Evolutionary conservation across 2,797 vertebrate genomes (phyloP).

Genomic region (Melanotaenia nigrans): DNA sequence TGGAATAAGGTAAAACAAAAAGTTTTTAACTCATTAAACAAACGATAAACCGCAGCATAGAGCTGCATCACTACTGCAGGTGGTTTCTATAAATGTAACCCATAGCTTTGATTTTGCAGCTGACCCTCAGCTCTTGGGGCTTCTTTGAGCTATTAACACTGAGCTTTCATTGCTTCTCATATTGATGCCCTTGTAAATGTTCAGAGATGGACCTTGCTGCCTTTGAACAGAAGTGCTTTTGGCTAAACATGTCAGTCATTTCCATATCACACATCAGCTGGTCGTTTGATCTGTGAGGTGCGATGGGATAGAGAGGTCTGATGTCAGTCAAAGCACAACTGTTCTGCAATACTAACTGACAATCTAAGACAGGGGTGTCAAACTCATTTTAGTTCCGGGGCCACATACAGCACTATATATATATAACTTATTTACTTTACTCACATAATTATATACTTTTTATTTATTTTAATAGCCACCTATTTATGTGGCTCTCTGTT

Average conservation of each 20-base stretch:
- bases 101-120: constrained; percentile 44
- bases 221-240: constrained; percentile 55
- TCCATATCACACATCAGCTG: constrained; percentile 75
- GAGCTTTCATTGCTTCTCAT: constrained; percentile 40
- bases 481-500: no score
- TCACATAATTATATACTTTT: no score
- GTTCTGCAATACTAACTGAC: background rate
- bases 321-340: constrained; percentile 8
- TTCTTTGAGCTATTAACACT: constrained; percentile 48
- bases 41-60: background rate
- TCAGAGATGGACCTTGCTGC: constrained; percentile 26
- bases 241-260: constrained; percentile 57
- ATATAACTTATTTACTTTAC: no score
- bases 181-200: constrained; percentile 45
- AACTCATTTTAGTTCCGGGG: background rate
- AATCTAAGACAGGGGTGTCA: background rate
- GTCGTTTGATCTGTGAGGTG: constrained; percentile 65
- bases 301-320: constrained; percentile 17
- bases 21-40: background rate
- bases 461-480: no score
- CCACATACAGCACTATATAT: background rate
- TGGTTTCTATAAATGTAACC: constrained; percentile 8
- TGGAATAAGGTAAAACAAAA: background rate
- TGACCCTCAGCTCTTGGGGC: constrained; percentile 14
- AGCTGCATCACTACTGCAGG: constrained; percentile 4